These are phyloP conservation scores for Sinocyclocheilus rhinocerous DNA, from an alignment of 2,113 vertebrate genomes.

Conservation along the genomic window DNA sequence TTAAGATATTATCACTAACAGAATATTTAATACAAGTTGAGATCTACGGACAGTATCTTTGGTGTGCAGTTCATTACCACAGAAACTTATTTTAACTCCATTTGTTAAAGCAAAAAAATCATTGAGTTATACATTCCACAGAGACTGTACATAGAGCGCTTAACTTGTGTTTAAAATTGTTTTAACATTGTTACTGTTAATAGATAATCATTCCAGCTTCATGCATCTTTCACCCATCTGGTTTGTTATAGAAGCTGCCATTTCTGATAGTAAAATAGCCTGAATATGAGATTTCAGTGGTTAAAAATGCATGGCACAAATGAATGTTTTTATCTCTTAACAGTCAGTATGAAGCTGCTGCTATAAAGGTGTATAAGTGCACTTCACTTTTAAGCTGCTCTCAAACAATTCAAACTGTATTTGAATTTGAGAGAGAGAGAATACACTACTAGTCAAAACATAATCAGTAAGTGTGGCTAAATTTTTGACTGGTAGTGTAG, in stretches of 20 bases:
- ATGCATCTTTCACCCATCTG: background rate
- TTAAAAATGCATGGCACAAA: background rate
- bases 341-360: background rate
- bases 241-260: background rate
- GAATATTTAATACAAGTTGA: background rate
- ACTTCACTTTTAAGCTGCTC: background rate
- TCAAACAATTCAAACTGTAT: background rate
- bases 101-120: background rate
- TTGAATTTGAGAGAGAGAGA: background rate
- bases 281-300: background rate
- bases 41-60: background rate
- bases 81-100: background rate
- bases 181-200: background rate
- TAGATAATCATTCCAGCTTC: background rate
- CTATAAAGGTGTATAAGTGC: background rate
- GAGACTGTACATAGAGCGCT: background rate
- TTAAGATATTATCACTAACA: background rate
- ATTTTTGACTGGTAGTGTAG: background rate
- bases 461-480: background rate
- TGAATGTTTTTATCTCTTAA: background rate
- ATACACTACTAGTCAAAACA: background rate
- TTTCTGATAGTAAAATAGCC: background rate
- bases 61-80: background rate
- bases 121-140: background rate
- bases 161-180: background rate